Evolutionary conservation across 1,140 invertebrate genomes (phyloP), one percentile per base, ranked within the genome.

Genomic region (Theocolax elegans): DNA sequence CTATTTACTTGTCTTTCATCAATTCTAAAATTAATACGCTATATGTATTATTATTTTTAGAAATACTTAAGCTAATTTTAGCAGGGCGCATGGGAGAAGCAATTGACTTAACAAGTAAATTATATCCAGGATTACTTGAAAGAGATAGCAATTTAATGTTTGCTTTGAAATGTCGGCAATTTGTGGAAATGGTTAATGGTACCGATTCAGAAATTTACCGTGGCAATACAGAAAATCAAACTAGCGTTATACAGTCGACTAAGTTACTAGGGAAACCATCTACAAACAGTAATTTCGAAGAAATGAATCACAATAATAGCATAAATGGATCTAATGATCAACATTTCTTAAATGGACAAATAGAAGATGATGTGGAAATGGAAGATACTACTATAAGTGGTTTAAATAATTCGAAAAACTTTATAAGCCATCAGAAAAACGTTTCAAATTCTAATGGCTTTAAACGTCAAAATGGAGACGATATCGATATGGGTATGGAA

Each of bases 151-250:
- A 97, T 82, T 88, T 99, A 73, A 89, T 96, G 78, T 98, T 99
- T 85, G 92, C 95, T 84, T 89, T 99, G 63, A 97, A 98, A 85
- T 97, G 96, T 86, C 91, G 97, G 74, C 97, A 99, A 87, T 99
- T 99, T 87, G 94, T 99, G 25, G 97, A 99, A 87, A 94, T 94
- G 93, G 92, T 94, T 59, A 94, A 94, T 82, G 93, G 93, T 58
- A 91, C 92, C 48, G 93, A 95, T 82, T 90, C 92, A 15, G 91
- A 93, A 84, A 88, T 91, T 49, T 84, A 85, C 75, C 83, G 86
- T 66, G 81, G 76, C 72, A 80, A 75, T 66, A 87, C 83, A 74
- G 85, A 88, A 21, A 87, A 88, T 82, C 91, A 92, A 83, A 91
- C 91, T 44, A 92, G 90, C 67, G 91, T 92, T 44, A 92, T 92